Conservation (phyloP, 1,140 invertebrate genomes). For the Drosophila nebulosa region DNA sequence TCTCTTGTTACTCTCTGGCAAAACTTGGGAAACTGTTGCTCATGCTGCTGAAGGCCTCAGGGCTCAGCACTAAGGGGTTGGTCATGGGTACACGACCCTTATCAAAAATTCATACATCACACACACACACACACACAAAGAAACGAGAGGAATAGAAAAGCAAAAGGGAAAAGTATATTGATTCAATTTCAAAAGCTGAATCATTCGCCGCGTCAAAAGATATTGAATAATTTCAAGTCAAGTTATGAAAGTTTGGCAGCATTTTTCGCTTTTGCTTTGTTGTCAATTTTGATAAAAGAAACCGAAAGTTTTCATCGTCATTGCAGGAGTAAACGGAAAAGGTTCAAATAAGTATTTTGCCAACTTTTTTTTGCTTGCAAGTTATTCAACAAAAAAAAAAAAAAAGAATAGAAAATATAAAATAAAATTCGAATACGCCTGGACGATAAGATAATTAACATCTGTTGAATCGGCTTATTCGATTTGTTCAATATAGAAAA, state of each 20-base stretch:
- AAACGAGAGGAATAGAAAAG: background rate
- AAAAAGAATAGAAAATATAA: too few species aligned
- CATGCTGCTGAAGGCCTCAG: conserved; percentile 11
- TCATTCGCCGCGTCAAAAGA: conserved; percentile 10
- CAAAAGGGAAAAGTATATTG: conserved; percentile 19
- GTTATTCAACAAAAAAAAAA: too few species aligned
- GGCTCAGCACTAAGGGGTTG: background rate
- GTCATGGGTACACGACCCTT: conserved; percentile 26
- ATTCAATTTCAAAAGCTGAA: conserved; percentile 35
- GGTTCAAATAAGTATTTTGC: background rate
- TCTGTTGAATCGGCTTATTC: background rate
- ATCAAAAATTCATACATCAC: conserved; percentile 43
- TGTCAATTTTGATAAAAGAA: background rate
- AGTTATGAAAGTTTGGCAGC: background rate
- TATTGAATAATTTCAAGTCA: conserved; percentile 1
- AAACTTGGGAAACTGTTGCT: conserved; percentile 39
- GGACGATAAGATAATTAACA: background rate
- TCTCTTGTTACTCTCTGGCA: too few species aligned
- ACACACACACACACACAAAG: too few species aligned
- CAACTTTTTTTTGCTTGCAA: background rate
- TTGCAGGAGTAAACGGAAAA: background rate
- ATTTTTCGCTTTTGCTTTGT: background rate
- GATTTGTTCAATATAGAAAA: background rate
- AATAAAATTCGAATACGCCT: background rate
- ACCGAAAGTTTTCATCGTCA: background rate